phyloP scores from a whole-genome alignment of 2,113 vertebrate species.

The Mohoua ochrocephala region DNA sequence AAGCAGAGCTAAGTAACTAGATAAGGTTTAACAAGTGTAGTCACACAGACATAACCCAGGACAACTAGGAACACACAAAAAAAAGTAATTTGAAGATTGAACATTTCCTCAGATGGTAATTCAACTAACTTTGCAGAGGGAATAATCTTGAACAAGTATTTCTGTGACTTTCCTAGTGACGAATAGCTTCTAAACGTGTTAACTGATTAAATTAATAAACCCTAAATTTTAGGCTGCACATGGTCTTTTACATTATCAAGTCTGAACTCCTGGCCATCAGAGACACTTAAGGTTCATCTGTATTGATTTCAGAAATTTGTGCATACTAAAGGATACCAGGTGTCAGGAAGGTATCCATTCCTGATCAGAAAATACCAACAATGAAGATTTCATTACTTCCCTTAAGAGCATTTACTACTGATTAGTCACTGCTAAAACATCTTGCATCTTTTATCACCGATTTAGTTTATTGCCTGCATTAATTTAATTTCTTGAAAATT shows the following conservation, averaged over 20 bases:
- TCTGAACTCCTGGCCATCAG: not conserved
- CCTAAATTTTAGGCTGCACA: not conserved
- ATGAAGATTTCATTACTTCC: not conserved
- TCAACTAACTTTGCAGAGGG: not conserved
- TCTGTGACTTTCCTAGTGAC: not conserved
- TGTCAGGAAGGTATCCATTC: not conserved
- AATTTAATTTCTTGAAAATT: not conserved
- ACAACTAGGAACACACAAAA: not conserved
- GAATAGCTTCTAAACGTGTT: not conserved
- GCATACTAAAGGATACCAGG: not conserved
- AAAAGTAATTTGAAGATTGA: not conserved
- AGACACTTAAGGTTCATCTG: not conserved
- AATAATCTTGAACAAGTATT: not conserved
- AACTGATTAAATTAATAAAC: not conserved
- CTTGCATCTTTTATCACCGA: not conserved
- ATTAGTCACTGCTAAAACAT: not conserved
- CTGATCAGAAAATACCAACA: not conserved
- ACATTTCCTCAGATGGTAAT: not conserved
- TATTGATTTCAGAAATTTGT: not conserved
- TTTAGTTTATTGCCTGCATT: not conserved
- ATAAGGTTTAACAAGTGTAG: not conserved
- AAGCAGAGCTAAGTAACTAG: not conserved
- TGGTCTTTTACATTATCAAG: not conserved
- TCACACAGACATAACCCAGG: not conserved
- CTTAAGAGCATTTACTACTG: not conserved